Percentiles rank a stretch among this genome's conserved stretches.
phyloP scores from a whole-genome alignment of 2,113 vertebrate genomes.

The Sinocyclocheilus maitianheensis region DNA sequence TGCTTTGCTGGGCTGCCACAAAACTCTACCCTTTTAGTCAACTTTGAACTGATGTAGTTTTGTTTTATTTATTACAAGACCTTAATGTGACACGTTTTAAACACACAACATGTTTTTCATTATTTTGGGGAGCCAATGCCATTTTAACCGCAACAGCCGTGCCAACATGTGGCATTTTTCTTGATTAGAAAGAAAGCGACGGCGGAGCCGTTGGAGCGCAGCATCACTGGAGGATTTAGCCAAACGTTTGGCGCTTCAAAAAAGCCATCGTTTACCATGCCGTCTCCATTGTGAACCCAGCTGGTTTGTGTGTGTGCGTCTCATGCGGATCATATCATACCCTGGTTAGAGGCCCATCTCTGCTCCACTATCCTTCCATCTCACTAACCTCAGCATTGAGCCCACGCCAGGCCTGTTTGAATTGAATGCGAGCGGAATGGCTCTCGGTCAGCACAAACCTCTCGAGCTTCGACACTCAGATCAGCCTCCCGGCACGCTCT shows the following conservation, averaged over 20 bases:
- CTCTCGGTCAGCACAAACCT: conserved; percentile 76
- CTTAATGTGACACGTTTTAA: conserved; percentile 27
- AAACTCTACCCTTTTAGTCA: conserved; percentile 3
- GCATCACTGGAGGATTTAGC: conserved; percentile 21
- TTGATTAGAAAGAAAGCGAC: conserved; percentile 15
- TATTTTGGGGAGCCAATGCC: conserved; percentile 1
- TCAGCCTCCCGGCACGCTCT: neutral
- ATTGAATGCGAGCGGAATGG: conserved; percentile 73
- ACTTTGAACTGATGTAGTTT: neutral
- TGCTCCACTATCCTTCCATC: conserved; percentile 61
- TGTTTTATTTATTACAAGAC: conserved; percentile 14
- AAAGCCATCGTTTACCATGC: neutral
- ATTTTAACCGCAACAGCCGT: conserved; percentile 12
- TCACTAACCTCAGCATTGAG: conserved; percentile 75
- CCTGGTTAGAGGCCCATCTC: conserved; percentile 46
- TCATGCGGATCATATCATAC: conserved; percentile 57
- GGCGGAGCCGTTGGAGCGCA: neutral
- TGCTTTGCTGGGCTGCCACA: conserved; percentile 8
- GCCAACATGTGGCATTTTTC: neutral
- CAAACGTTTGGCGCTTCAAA: neutral
- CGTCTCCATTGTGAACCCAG: conserved; percentile 48
- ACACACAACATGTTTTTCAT: conserved; percentile 32
- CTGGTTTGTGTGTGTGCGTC: conserved; percentile 4
- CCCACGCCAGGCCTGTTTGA: conserved; percentile 72
- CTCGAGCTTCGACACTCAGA: conserved; percentile 58